Percentiles rank a stretch among this genome's conserved stretches.
phyloP scores from a whole-genome alignment of 2,113 vertebrate species.

The Menura novaehollandiae region DNA sequence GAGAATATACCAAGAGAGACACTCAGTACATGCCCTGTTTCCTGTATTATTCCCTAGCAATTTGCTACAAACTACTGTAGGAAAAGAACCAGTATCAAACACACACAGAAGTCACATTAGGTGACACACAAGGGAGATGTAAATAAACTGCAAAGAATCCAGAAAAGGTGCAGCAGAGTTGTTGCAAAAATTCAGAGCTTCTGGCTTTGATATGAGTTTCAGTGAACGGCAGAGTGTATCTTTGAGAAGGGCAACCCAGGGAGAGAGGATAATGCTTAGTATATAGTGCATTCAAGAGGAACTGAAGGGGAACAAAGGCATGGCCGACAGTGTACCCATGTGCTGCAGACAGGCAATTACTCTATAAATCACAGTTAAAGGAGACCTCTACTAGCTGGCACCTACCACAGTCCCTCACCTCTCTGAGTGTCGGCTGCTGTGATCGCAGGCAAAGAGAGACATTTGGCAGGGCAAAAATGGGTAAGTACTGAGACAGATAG shows the following conservation, averaged over 20 bases:
- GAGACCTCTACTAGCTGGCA: not conserved
- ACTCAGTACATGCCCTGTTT: not conserved
- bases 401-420: not conserved
- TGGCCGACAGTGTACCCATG: constrained; percentile 43
- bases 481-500: not conserved
- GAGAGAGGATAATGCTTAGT: constrained; percentile 42
- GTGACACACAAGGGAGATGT: not conserved
- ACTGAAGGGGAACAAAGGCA: constrained; percentile 55
- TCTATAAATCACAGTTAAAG: constrained; percentile 56
- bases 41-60: not conserved
- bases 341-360: constrained; percentile 60
- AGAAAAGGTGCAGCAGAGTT: not conserved
- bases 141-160: constrained; percentile 5
- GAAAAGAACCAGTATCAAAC: not conserved
- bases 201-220: not conserved
- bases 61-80: not conserved
- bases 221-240: not conserved
- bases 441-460: not conserved
- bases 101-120: not conserved
- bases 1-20: not conserved
- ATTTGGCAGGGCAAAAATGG: not conserved
- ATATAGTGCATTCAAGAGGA: constrained; percentile 43
- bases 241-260: constrained; percentile 47
- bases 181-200: not conserved
- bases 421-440: not conserved